These are phyloP conservation scores for Pseudochaenichthys georgianus DNA, from an alignment of 2,797 vertebrate species.

Conservation along the genomic window DNA sequence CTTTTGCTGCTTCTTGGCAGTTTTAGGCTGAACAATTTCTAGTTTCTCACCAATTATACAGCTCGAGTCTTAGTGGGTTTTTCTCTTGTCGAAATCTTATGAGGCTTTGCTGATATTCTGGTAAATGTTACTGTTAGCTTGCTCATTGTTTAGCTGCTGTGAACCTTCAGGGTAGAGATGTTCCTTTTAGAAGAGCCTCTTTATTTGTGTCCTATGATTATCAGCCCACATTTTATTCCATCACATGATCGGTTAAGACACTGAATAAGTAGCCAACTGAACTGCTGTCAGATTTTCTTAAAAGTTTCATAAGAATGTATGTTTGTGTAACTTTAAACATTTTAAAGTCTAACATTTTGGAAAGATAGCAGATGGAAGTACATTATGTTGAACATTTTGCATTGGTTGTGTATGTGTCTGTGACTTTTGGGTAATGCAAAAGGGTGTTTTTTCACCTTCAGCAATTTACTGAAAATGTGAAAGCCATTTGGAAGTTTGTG, in stretches of 20 bases:
- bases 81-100: conserved; percentile 22
- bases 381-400: conserved; percentile 22
- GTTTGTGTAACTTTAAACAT: conserved; percentile 10
- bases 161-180: conserved; percentile 69
- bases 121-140: conserved; percentile 36
- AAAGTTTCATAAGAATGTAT: not conserved
- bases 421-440: conserved; percentile 21
- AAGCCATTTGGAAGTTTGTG: conserved; percentile 28
- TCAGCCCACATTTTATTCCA: conserved; percentile 57
- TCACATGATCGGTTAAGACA: conserved; percentile 64
- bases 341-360: conserved; percentile 6
- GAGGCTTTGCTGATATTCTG: conserved; percentile 14
- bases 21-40: conserved; percentile 36
- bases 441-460: not conserved
- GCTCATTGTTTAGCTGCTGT: conserved; percentile 63
- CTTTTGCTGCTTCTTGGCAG: conserved; percentile 30
- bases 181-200: conserved; percentile 54
- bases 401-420: conserved; percentile 18
- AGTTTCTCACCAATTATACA: not conserved
- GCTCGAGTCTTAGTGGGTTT: conserved; percentile 23
- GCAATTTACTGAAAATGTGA: conserved; percentile 43
- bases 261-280: conserved; percentile 43
- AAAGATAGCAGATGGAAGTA: conserved; percentile 14
- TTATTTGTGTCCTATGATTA: conserved; percentile 72
- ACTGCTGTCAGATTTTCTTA: conserved; percentile 16